Conservation (phyloP, 2,888 invertebrate species). For the Meghimatium bilineatum region DNA sequence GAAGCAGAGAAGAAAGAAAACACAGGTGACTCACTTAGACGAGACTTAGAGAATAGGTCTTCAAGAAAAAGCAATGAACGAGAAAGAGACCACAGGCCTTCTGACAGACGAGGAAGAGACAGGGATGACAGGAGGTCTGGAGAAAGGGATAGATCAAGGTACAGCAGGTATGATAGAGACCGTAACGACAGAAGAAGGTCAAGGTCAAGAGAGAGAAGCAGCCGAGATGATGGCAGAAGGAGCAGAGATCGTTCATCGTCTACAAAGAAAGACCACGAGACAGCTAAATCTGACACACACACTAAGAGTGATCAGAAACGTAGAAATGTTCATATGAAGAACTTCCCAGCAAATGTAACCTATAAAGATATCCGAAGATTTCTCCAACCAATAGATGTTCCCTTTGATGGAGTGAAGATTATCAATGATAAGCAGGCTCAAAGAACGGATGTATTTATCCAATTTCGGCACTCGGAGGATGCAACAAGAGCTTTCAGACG, state of each 20-base stretch:
- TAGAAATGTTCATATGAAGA: conserved; percentile 47
- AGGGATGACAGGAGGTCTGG: conserved; percentile 34
- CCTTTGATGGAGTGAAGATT: conserved; percentile 90
- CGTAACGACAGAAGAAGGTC: conserved; percentile 50
- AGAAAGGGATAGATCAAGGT: conserved; percentile 33
- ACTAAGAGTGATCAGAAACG: conserved; percentile 1
- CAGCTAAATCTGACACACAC: conserved; percentile 18
- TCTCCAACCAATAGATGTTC: conserved; percentile 86
- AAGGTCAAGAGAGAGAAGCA: conserved; percentile 32
- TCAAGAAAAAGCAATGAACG: conserved; percentile 37
- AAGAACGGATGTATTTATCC: conserved; percentile 85
- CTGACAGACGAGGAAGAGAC: conserved; percentile 49
- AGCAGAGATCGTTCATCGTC: conserved; percentile 42
- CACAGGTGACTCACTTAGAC: conserved; percentile 17
- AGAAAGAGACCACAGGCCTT: conserved; percentile 49
- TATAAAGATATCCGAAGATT: conserved; percentile 89
- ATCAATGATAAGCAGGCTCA: conserved; percentile 88
- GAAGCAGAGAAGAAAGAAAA: conserved; percentile 34
- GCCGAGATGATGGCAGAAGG: conserved; percentile 32
- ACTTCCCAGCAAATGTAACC: conserved; percentile 83
- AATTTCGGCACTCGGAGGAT: conserved; percentile 85
- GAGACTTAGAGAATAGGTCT: conserved; percentile 32
- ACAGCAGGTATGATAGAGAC: conserved; percentile 41
- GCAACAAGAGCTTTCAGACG: conserved; percentile 84
- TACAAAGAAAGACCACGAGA: conserved; percentile 34